A percentile compares a stretch with the other conserved stretches of the same genome.
These are phyloP conservation scores for Columba janthina DNA, from an alignment of 2,113 vertebrate species.

Conservation along the genomic window DNA sequence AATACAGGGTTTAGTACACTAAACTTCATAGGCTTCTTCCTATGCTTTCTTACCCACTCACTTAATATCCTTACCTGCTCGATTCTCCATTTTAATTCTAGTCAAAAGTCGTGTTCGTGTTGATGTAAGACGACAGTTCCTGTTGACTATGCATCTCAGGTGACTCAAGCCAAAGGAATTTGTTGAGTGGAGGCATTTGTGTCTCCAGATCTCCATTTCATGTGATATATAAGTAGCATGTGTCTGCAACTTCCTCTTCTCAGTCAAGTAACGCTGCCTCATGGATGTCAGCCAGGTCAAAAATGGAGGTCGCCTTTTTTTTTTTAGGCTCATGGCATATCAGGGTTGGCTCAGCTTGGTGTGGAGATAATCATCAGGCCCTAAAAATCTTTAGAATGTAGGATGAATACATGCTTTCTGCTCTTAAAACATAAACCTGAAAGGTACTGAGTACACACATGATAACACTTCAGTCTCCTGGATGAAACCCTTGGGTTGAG, in stretches of 20 bases:
- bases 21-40: background rate
- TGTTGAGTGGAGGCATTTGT: slow-evolving; percentile 42
- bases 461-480: background rate
- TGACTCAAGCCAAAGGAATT: slow-evolving; percentile 54
- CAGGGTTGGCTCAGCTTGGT: background rate
- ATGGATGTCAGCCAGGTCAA: background rate
- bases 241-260: slow-evolving; percentile 46
- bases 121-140: background rate
- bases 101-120: background rate
- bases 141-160: slow-evolving; percentile 20
- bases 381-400: background rate
- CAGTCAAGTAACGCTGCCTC: slow-evolving; percentile 9
- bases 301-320: slow-evolving; percentile 26
- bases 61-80: background rate
- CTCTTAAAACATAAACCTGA: background rate
- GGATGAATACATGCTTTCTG: background rate
- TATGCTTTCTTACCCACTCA: background rate
- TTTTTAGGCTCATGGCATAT: background rate
- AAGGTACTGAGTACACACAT: background rate
- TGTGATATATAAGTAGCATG: slow-evolving; percentile 27
- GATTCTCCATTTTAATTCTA: background rate
- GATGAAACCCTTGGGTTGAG: background rate
- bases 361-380: background rate
- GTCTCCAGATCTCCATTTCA: slow-evolving; percentile 33
- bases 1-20: background rate